Evolutionary conservation across 2,113 vertebrate genomes (phyloP).

Genomic region (Rhinoderma darwinii): DNA sequence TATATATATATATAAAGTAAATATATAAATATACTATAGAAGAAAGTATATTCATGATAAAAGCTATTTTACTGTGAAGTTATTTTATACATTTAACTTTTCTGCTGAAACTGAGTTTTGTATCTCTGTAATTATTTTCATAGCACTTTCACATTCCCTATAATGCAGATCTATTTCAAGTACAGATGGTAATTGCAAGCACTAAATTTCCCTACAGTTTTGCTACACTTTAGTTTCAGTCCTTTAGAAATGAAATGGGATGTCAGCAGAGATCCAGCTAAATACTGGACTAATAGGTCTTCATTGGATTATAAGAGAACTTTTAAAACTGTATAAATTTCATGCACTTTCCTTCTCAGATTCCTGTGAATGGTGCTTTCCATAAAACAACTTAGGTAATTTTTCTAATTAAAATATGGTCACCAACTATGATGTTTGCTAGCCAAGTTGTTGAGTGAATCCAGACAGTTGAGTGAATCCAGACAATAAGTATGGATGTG

Average conservation of each 20-base stretch:
- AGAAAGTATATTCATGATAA: neutral
- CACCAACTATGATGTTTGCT: no score
- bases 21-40: no score
- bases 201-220: slow-evolving; percentile 18
- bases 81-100: slow-evolving; percentile 10
- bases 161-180: slow-evolving; percentile 13
- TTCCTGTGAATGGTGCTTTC: neutral
- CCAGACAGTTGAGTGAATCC: no score
- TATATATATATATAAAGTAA: no score
- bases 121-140: slow-evolving; percentile 1
- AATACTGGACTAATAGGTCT: slow-evolving; percentile 15
- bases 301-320: neutral
- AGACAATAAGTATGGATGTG: no score
- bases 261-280: neutral
- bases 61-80: neutral
- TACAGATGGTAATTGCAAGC: slow-evolving; percentile 30
- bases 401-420: neutral
- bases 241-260: slow-evolving; percentile 19
- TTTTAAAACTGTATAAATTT: neutral
- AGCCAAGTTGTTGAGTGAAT: no score
- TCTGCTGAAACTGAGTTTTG: slow-evolving; percentile 8
- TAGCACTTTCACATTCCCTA: neutral
- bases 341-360: neutral
- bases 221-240: slow-evolving; percentile 14
- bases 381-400: no score